Base-by-base conservation (phyloP, 2,888 invertebrate species). In the Argynnis bischoffii region DNA sequence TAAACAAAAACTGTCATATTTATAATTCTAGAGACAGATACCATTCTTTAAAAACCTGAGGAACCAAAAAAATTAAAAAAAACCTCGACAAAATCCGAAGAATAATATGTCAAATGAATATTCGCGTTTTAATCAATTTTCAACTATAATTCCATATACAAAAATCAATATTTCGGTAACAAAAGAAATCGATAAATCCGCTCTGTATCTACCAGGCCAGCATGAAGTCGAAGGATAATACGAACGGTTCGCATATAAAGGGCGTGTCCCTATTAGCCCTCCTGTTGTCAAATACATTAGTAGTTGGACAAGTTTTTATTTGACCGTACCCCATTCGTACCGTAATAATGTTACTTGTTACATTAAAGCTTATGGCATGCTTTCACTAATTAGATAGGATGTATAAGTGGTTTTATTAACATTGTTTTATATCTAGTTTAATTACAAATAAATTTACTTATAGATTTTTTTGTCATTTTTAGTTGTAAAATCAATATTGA, bases 171-270 rank as follows among this genome's bases (percentile, higher is more conserved):
- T 16, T 54, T 4, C 13, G 8, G 8, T 60, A 18, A 48, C 35
- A 55, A 66, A 64, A 55, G 14, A 55, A 54, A 64, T 50, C 48
- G 55, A 60, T 60, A 55, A 50, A 53, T 51, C 64, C 55, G 53
- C 46, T 31, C 41, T 31, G 41, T n/a, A n/a, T 48, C 21, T 68
- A 68, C 68, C 68, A 68, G 64, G 68, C 55, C 3, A 64, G 50
- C 64, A 68, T 68, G 60, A 55, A 59, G 21, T 51, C 54, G 41
- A 54, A 64, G 59, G 60, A 64, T 60, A 56, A 15, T 16, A 18
- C 48, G 0, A 16, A 53, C 15, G 41, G 54, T 41, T 26, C 31
- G 41, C 48, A 55, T 55, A 64, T 16, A 54, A 14, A 57, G 60
- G 68, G 68, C 50, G 64, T 60, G 68, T 64, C 57, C 50, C 60